Evolutionary conservation across 2,888 invertebrate genomes (phyloP).

Genomic region (Caenorhabditis uteleia): DNA sequence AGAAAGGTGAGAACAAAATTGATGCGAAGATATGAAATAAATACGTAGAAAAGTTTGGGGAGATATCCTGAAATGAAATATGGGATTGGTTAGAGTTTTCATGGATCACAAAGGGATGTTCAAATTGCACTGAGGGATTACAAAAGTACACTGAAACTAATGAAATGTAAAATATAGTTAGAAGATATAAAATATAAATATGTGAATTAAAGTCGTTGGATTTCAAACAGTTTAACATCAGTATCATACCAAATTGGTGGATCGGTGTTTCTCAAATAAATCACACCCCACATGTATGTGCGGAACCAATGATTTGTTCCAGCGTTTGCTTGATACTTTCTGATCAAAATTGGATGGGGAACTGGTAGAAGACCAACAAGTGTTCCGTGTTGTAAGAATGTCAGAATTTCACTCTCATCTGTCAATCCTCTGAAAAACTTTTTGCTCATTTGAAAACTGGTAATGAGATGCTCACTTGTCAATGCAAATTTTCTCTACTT

Average conservation of each 20-base stretch:
- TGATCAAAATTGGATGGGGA: slow-evolving; percentile 96
- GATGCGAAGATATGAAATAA: no score
- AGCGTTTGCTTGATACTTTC: slow-evolving; percentile 95
- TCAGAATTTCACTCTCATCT: slow-evolving; percentile 98
- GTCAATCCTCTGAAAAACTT: slow-evolving; percentile 82
- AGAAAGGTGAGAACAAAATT: no score
- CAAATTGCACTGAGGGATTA: no score
- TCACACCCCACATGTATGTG: slow-evolving; percentile 99
- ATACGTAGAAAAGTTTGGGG: no score
- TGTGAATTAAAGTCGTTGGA: slow-evolving; percentile 75
- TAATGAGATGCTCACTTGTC: slow-evolving; percentile 80
- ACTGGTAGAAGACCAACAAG: slow-evolving; percentile 95
- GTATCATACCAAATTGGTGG: slow-evolving; percentile 99
- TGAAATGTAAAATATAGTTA: no score
- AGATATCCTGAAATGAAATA: no score
- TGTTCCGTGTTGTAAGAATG: slow-evolving; percentile 97
- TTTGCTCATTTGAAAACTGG: neutral
- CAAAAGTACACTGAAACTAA: no score
- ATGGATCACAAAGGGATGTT: no score
- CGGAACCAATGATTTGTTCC: slow-evolving; percentile 99
- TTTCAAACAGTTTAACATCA: slow-evolving; percentile 97
- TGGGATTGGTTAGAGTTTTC: no score
- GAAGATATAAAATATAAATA: neutral
- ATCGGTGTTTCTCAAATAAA: slow-evolving; percentile 96
- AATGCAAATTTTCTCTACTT: slow-evolving; percentile 99